Percentiles rank a stretch among this genome's conserved stretches.
Conservation (phyloP, 2,113 vertebrate species). For the Phaethon lepturus region DNA sequence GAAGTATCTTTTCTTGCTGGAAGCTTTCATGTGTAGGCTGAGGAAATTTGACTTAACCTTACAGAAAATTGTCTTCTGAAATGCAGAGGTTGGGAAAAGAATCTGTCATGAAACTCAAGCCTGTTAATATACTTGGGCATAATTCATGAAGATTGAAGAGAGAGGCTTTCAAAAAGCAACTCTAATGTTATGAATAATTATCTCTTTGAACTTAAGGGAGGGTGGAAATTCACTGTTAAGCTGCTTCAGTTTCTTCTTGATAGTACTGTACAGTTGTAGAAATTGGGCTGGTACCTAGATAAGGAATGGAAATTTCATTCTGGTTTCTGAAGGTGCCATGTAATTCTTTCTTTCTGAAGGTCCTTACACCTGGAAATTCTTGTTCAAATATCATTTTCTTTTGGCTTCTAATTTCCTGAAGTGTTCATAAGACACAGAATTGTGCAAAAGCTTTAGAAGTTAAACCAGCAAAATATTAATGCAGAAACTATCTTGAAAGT, state of each 20-base stretch:
- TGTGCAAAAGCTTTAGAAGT: conserved; percentile 62
- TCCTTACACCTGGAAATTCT: conserved; percentile 66
- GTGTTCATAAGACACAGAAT: conserved; percentile 68
- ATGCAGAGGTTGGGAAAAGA: neutral
- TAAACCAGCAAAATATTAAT: conserved; percentile 65
- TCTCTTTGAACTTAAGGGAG: conserved; percentile 62
- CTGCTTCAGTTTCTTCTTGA: conserved; percentile 52
- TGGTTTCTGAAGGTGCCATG: conserved; percentile 55
- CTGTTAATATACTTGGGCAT: neutral
- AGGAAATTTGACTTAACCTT: neutral
- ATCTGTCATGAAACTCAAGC: neutral
- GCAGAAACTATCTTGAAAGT: neutral
- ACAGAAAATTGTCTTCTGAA: neutral
- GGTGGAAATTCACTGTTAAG: conserved; percentile 61
- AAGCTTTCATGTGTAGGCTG: neutral
- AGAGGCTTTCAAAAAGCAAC: neutral
- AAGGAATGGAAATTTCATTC: conserved; percentile 66
- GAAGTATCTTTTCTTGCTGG: neutral
- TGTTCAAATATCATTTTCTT: conserved; percentile 33
- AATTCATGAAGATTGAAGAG: conserved; percentile 24
- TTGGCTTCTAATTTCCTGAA: conserved; percentile 62
- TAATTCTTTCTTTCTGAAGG: conserved; percentile 58
- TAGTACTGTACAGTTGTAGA: conserved; percentile 33
- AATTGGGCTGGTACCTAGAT: conserved; percentile 56
- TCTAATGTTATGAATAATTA: conserved; percentile 61